Base-by-base conservation (phyloP, 92 coral and sea anemone genomes). In the Pocillopora meandrina region DNA sequence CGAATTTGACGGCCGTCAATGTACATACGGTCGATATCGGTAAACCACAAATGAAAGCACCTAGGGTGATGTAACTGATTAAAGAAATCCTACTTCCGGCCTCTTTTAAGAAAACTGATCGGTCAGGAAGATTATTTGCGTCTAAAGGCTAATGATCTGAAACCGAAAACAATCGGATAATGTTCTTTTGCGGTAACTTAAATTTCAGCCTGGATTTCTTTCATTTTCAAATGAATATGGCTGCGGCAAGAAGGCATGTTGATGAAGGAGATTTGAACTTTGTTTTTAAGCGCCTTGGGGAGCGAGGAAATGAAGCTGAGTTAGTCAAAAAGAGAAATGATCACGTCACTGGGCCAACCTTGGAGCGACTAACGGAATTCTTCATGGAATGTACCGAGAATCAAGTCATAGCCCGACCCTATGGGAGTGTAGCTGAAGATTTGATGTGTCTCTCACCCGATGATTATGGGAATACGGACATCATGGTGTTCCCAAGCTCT, bases 381-480 rank as follows among this genome's bases (percentile, higher is more conserved):
- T 26, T 26, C 31, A 26, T 26, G 31, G 31, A 59, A 11, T 18
- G 0, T 0, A 56, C 79, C 23, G 17, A 56, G 18, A 79, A 79
- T 9, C 14, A 8, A 12, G 4, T 85, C 60, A 62, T 18, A 14
- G 42, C 75, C 12, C 35, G 74, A 15, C 86, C 69, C 21, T 84
- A 83, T 70, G 95, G 95, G 21, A 92, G 95, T 62, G 81, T 93
- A 0, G 89, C 71, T 2, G 95, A 92, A 77, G 84, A 84, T 19
- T 80, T 92, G 16, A 90, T 71, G 84, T 87, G 89, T 52, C 66
- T 77, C 42, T 47, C 77, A 3, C 91, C 88, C 6, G 70, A 87
- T 19, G 89, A 92, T 61, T 76, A 87, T 21, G 93, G 93, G 10
- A 93, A 92, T 72, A 65, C 90, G 16, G 95, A 92, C 17, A 34